phyloP scores from a whole-genome alignment of 2,888 invertebrate species.

The Eustalomyia histrio region DNA sequence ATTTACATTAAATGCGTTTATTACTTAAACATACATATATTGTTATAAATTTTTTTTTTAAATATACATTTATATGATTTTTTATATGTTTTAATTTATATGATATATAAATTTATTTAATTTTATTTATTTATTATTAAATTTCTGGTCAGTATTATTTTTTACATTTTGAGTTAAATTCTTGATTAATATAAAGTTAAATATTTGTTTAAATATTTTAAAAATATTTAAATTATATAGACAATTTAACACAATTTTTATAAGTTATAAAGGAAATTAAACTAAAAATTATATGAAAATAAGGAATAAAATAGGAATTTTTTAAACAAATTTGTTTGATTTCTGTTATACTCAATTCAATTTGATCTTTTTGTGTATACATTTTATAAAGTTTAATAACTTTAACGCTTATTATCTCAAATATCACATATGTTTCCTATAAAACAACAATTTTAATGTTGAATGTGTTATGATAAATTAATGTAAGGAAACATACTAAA shows the following conservation, averaged over 20 bases:
- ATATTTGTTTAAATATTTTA: slow-evolving; percentile 48
- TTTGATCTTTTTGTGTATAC: slow-evolving; percentile 45
- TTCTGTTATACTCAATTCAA: slow-evolving; percentile 27
- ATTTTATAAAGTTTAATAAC: slow-evolving; percentile 42
- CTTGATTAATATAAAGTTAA: slow-evolving; percentile 27
- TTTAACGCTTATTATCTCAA: slow-evolving; percentile 76
- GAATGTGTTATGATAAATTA: slow-evolving; percentile 7
- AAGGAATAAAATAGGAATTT: slow-evolving; percentile 20
- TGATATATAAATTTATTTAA: slow-evolving; percentile 54
- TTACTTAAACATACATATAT: slow-evolving; percentile 59
- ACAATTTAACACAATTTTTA: background rate
- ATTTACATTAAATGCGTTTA: slow-evolving; percentile 66
- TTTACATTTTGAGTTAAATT: slow-evolving; percentile 62
- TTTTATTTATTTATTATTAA: slow-evolving; percentile 43
- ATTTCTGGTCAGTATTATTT: slow-evolving; percentile 42
- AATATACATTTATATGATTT: slow-evolving; percentile 43
- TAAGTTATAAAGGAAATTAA: slow-evolving; percentile 16
- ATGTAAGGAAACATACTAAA: slow-evolving; percentile 45
- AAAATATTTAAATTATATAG: slow-evolving; percentile 47
- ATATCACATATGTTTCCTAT: slow-evolving; percentile 75
- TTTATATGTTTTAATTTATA: slow-evolving; percentile 39
- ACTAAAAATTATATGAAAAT: slow-evolving; percentile 25
- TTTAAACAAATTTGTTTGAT: slow-evolving; percentile 25
- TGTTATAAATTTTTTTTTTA: slow-evolving; percentile 49
- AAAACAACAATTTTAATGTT: slow-evolving; percentile 23